Conservation (phyloP, 2,888 invertebrate species). For the Cetonia aurata region DNA sequence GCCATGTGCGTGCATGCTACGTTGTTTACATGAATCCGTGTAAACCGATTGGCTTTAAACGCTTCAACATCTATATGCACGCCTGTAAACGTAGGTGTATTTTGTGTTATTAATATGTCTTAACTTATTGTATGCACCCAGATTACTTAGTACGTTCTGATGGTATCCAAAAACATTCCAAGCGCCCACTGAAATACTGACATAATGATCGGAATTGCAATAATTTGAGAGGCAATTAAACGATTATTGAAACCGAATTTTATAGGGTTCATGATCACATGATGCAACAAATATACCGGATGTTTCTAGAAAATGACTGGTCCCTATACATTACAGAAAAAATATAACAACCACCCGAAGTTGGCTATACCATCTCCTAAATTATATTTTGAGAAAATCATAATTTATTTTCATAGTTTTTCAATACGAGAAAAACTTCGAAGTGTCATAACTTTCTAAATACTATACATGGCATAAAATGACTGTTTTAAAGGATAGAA, state of each 20-base stretch:
- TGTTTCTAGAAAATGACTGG: not conserved
- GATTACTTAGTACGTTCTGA: not conserved
- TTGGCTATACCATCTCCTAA: too few relatives aligned
- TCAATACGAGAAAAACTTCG: too few relatives aligned
- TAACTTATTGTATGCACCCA: not conserved
- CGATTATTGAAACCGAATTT: not conserved
- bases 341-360: too few relatives aligned
- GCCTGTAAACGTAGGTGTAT: conserved; percentile 2
- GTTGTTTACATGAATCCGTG: conserved; percentile 41
- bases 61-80: conserved; percentile 38
- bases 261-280: not conserved
- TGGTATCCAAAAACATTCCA: not conserved
- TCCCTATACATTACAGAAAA: too few relatives aligned
- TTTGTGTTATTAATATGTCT: not conserved
- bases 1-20: conserved; percentile 12
- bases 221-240: not conserved
- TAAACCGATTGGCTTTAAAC: conserved; percentile 50
- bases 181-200: too few relatives aligned
- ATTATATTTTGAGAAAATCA: too few relatives aligned
- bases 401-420: too few relatives aligned
- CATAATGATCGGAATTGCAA: not conserved
- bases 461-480: too few relatives aligned
- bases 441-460: too few relatives aligned
- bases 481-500: too few relatives aligned
- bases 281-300: too few relatives aligned